These are phyloP conservation scores for Encarsia formosa DNA, from an alignment of 2,888 invertebrate genomes.

Conservation along the genomic window DNA sequence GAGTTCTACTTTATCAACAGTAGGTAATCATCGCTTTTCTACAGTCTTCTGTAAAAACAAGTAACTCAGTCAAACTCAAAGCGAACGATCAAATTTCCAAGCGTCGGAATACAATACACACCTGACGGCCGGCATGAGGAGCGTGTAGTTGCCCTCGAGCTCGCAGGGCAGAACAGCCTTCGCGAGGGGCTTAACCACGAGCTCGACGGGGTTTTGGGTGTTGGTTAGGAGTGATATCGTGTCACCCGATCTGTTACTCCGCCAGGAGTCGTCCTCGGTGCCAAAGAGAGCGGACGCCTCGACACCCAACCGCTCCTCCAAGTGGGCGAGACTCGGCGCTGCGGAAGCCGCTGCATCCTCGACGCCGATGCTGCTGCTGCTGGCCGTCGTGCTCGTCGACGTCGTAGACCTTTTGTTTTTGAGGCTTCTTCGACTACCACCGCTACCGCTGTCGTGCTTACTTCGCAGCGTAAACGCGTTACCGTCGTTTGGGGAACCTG, in stretches of 20 bases:
- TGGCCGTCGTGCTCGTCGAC: background rate
- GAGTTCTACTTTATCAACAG: too few species aligned
- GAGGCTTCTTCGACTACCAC: conserved; percentile 19
- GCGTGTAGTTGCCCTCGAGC: conserved; percentile 46
- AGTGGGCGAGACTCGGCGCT: background rate
- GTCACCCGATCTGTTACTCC: conserved; percentile 34
- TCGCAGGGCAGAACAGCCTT: conserved; percentile 48
- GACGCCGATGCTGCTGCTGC: background rate
- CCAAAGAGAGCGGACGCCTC: conserved; percentile 46
- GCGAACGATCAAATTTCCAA: too few species aligned
- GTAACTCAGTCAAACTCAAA: too few species aligned
- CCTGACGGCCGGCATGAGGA: conserved; percentile 44
- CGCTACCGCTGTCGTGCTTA: conserved; percentile 43
- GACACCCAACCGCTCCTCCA: conserved; percentile 3
- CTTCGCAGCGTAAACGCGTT: conserved; percentile 45
- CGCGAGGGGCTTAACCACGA: conserved; percentile 45
- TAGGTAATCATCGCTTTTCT: too few species aligned
- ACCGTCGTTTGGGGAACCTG: conserved; percentile 48
- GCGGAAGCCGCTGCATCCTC: background rate
- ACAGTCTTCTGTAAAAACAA: too few species aligned
- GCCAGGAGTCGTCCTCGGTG: conserved; percentile 44
- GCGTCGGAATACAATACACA: conserved; percentile 27
- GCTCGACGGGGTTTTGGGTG: conserved; percentile 40
- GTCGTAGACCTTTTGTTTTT: conserved; percentile 5
- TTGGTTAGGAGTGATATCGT: conserved; percentile 32